Percentiles rank a stretch among this genome's conserved stretches.
phyloP scores from a whole-genome alignment of 2,113 vertebrate species.

The Asarcornis scutulata region DNA sequence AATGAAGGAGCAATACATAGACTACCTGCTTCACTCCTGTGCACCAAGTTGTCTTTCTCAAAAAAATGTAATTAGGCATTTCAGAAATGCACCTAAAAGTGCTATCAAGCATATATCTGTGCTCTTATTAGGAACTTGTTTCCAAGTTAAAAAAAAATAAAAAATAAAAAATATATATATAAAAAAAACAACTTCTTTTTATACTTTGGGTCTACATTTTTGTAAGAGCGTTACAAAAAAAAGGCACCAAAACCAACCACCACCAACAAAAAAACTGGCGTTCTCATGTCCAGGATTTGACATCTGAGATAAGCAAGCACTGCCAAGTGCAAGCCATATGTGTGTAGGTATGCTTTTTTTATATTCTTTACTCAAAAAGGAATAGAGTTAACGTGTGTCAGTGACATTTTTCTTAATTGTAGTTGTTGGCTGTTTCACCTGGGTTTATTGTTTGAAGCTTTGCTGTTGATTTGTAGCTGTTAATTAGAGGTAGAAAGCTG shows the following conservation, averaged over 20 bases:
- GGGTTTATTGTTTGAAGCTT: neutral
- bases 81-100: neutral
- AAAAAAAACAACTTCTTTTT: neutral
- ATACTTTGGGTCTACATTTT: neutral
- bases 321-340: fast-evolving
- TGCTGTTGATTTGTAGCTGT: neutral
- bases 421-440: neutral
- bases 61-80: neutral
- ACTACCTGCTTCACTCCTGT: neutral
- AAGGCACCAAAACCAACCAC: too few species aligned
- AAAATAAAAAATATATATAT: too few species aligned
- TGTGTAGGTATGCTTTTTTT: neutral
- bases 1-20: neutral
- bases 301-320: neutral
- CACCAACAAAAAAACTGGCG: neutral
- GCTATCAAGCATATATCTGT: fast-evolving
- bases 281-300: neutral
- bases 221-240: neutral
- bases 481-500: neutral
- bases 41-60: neutral
- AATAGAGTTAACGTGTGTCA: fast-evolving
- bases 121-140: neutral
- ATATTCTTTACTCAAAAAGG: neutral
- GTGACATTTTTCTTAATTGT: neutral
- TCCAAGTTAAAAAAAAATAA: neutral